Percentiles rank a stretch among this genome's conserved stretches.
phyloP scores from a whole-genome alignment of 2,797 vertebrate species.

The Micromesistius poutassou region DNA sequence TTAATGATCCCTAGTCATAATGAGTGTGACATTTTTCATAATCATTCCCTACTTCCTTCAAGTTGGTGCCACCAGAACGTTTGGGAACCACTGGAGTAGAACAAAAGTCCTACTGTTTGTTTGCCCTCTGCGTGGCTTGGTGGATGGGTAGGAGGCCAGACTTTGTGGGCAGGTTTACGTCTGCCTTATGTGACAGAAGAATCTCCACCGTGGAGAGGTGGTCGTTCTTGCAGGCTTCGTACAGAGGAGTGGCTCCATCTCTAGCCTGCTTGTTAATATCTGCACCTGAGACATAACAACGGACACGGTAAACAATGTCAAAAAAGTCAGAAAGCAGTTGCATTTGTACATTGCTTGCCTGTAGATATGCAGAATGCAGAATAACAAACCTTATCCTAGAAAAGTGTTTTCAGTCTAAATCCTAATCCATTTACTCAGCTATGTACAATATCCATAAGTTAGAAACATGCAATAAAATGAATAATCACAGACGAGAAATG shows the following conservation, averaged over 20 bases:
- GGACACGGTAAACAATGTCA: not conserved
- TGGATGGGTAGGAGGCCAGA: constrained; percentile 82
- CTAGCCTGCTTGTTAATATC: constrained; percentile 82
- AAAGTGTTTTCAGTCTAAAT: no score
- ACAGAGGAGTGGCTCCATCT: constrained; percentile 81
- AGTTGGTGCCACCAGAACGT: not conserved
- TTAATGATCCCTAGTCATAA: not conserved
- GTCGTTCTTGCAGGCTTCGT: constrained; percentile 83
- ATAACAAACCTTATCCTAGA: no score
- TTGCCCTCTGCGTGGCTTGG: constrained; percentile 72
- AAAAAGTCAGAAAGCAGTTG: not conserved
- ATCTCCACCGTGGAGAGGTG: constrained; percentile 73
- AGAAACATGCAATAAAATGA: not conserved
- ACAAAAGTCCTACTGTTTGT: constrained; percentile 20
- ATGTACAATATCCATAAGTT: not conserved
- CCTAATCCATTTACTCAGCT: no score
- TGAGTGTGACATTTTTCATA: not conserved
- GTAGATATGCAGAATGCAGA: no score
- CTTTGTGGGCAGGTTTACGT: constrained; percentile 80
- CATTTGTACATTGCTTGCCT: not conserved
- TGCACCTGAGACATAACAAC: constrained; percentile 65
- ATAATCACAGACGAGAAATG: not conserved
- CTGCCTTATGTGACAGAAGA: constrained; percentile 78
- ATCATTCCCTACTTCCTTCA: not conserved
- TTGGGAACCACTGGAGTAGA: not conserved